Base-by-base conservation (phyloP, 1,140 invertebrate genomes). In the Rhopalosiphum padi region DNA sequence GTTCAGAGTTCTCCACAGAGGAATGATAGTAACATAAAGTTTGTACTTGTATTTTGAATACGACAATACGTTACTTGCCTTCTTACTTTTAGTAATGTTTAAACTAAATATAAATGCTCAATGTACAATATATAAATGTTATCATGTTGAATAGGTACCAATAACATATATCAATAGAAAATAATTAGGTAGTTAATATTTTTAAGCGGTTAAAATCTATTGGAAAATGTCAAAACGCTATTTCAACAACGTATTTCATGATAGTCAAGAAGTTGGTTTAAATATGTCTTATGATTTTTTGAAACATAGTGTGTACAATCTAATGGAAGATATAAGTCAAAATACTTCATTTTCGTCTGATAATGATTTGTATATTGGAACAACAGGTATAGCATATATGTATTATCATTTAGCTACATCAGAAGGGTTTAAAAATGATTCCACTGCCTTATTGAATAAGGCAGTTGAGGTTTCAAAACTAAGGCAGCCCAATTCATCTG, bases 321-420 rank as follows among this genome's bases (percentile, higher is more conserved):
- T 93, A 23, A 41, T 93, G 2, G 82, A 93, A 25, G 22, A 1
- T 25, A 6, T 93, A 41, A 53, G n/a, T 41, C 11, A n/a, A 21
- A 86, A 93, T 86, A 1, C 48, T 35, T 53, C 23, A 22, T 93
- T 23, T 93, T 95, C 95, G 0, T 2, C 43, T 43, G 95, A 96
- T 18, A 96, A 96, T 85, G 96, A 96, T 9, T 93, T 96, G 5
- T 96, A 96, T 94, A 95, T 96, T 85, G 96, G 96, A 0, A 94
- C 95, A 48, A 95, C 95, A 85, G 96, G 96, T 8, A 95, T 96
- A 85, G 95, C 96, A 2, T 96, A 95, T 94, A 96, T 96, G 96
- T 96, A 96, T 94, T 96, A 96, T 94, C 95, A 95, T 94, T 94
- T 96, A 35, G 95, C 95, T 88, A 96, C 95, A 94, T 95, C 96